A percentile compares a stretch with the other conserved stretches of the same genome.
Evolutionary conservation across 2,888 invertebrate species (phyloP).

Genomic region (Phengaris alcon): DNA sequence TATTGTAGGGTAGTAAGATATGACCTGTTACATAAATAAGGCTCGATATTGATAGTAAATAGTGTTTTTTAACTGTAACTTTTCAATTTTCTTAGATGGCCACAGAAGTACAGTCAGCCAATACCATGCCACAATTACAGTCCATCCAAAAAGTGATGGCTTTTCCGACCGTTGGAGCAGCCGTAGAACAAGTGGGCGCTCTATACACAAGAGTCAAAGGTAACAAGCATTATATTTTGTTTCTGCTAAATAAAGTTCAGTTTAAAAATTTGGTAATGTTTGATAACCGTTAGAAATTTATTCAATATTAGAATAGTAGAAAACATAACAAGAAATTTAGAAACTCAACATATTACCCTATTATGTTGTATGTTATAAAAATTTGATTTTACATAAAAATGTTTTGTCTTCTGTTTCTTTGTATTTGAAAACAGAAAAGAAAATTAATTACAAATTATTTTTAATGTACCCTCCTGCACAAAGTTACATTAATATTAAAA

Average conservation of each 20-base stretch:
- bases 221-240: slow-evolving; percentile 36
- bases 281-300: no score
- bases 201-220: slow-evolving; percentile 78
- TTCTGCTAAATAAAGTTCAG: no score
- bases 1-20: no score
- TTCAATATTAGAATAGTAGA: no score
- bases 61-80: not conserved
- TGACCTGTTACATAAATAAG: no score
- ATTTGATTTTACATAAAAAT: no score
- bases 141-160: slow-evolving; percentile 76
- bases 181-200: slow-evolving; percentile 77
- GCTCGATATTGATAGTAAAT: no score
- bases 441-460: not conserved
- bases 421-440: not conserved
- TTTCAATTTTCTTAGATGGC: slow-evolving; percentile 55
- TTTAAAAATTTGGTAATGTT: not conserved
- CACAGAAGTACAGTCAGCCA: slow-evolving; percentile 61
- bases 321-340: no score
- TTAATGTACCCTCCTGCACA: not conserved
- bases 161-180: slow-evolving; percentile 77
- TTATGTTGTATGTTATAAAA: no score
- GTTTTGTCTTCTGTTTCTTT: not conserved
- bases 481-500: not conserved
- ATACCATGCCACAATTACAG: slow-evolving; percentile 63
- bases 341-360: no score